These are phyloP conservation scores for Phaonia tiefii DNA, from an alignment of 2,888 invertebrate species.

Conservation along the genomic window DNA sequence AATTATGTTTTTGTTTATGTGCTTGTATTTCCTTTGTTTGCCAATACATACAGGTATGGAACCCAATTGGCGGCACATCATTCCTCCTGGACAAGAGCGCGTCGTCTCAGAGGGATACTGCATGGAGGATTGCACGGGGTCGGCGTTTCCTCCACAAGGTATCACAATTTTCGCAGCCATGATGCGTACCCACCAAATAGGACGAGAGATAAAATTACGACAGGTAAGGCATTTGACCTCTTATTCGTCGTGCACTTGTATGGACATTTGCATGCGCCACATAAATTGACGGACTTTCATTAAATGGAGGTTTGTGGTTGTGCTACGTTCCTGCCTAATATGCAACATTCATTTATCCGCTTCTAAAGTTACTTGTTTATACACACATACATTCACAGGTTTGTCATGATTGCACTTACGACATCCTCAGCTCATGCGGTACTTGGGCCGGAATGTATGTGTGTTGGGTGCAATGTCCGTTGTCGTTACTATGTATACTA, in stretches of 20 bases:
- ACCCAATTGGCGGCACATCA: conserved; percentile 86
- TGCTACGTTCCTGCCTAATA: too few species aligned
- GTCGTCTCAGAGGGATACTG: conserved; percentile 86
- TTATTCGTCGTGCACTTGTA: not conserved
- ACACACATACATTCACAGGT: too few species aligned
- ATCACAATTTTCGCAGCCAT: conserved; percentile 85
- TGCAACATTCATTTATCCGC: too few species aligned
- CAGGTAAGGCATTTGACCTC: conserved; percentile 77
- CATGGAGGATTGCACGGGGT: conserved; percentile 79
- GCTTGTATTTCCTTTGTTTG: conserved; percentile 9
- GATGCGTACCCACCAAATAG: conserved; percentile 85
- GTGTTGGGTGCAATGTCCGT: conserved; percentile 8
- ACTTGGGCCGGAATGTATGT: conserved; percentile 16
- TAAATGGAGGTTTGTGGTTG: too few species aligned
- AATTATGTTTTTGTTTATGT: conserved; percentile 11
- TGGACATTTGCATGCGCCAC: not conserved
- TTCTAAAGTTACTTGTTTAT: too few species aligned
- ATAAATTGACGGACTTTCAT: too few species aligned
- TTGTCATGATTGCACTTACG: too few species aligned
- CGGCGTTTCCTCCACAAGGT: conserved; percentile 83
- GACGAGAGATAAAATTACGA: conserved; percentile 83
- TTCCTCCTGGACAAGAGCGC: conserved; percentile 84
- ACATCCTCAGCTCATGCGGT: too few species aligned
- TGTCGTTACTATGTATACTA: conserved; percentile 35
- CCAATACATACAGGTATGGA: conserved; percentile 83